Percentiles rank a stretch among this genome's conserved stretches.
These are phyloP conservation scores for Harpagoxenus sublaevis DNA, from an alignment of 2,888 invertebrate species.

Conservation along the genomic window DNA sequence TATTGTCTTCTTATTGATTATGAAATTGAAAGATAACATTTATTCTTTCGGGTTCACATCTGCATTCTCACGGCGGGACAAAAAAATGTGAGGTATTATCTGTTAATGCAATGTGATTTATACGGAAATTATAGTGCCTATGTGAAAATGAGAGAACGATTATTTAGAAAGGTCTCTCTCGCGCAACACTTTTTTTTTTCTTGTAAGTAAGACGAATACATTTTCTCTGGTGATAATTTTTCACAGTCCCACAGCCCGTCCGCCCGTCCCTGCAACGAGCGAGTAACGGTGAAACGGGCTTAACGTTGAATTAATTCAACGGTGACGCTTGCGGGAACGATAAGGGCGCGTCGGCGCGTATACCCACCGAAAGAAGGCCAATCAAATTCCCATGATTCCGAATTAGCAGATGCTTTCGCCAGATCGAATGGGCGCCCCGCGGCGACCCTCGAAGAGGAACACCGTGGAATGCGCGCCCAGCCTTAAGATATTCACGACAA, in stretches of 20 bases:
- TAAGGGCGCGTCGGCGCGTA: slow-evolving; percentile 49
- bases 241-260: background rate
- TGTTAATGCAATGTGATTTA: slow-evolving; percentile 8
- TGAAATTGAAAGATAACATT: background rate
- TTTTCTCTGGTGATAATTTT: background rate
- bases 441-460: slow-evolving; percentile 82
- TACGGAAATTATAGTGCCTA: background rate
- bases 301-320: slow-evolving; percentile 42
- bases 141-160: background rate
- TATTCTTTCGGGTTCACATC: background rate
- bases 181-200: background rate
- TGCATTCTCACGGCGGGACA: background rate
- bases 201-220: background rate
- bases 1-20: background rate
- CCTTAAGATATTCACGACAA: slow-evolving; percentile 86
- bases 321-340: slow-evolving; percentile 42
- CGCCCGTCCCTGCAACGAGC: background rate
- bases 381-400: slow-evolving; percentile 86
- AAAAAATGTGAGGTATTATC: slow-evolving; percentile 1
- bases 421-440: slow-evolving; percentile 85
- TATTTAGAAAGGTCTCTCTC: background rate
- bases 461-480: slow-evolving; percentile 83
- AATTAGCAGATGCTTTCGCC: slow-evolving; percentile 86
- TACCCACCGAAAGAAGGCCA: slow-evolving; percentile 73
- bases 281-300: slow-evolving; percentile 13